phyloP scores from a whole-genome alignment of 2,113 vertebrate species.

The Bettongia penicillata region DNA sequence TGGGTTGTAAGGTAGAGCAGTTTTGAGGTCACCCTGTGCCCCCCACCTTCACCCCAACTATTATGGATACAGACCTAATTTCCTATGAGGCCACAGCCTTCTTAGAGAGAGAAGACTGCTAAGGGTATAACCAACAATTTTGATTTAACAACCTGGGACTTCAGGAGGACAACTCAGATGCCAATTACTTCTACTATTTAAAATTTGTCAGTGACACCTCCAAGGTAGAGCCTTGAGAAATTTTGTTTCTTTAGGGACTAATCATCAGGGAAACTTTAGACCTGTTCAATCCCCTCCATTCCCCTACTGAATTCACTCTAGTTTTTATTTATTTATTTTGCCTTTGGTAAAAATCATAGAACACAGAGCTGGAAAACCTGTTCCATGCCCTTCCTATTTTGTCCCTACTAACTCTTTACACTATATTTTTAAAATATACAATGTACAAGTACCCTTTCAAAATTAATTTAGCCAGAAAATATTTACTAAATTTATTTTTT shows the following conservation, averaged over 20 bases:
- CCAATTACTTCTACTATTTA: neutral
- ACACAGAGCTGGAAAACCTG: neutral
- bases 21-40: neutral
- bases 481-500: constrained; percentile 7
- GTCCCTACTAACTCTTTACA: neutral
- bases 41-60: neutral
- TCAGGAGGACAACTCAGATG: neutral
- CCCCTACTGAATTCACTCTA: neutral
- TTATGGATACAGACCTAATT: neutral
- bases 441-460: constrained; percentile 12
- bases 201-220: neutral
- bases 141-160: neutral
- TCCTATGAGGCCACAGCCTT: neutral
- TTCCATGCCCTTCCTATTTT: neutral
- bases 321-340: neutral
- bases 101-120: neutral
- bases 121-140: neutral
- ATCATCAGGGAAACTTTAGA: neutral
- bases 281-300: neutral
- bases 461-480: constrained; percentile 36
- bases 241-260: neutral
- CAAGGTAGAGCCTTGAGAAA: neutral
- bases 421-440: neutral
- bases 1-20: neutral
- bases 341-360: neutral